These are phyloP conservation scores for Heterochromis multidens DNA, from an alignment of 2,113 vertebrate species.

Conservation along the genomic window DNA sequence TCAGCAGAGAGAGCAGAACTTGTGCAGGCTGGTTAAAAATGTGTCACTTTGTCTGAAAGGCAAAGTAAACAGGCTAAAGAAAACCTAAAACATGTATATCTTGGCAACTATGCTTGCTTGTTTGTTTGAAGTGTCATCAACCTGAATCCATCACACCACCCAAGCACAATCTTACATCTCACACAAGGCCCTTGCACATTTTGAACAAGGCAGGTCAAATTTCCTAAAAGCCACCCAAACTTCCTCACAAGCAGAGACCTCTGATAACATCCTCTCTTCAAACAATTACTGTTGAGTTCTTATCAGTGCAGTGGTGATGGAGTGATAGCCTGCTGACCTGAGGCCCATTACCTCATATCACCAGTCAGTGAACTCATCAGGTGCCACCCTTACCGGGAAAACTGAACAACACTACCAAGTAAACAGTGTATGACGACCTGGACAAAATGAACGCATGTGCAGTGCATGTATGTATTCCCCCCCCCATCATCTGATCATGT, in stretches of 20 bases:
- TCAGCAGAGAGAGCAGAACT: neutral
- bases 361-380: conserved; percentile 18
- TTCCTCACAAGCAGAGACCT: neutral
- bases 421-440: neutral
- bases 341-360: neutral
- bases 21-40: conserved; percentile 22
- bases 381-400: neutral
- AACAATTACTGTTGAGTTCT: conserved; percentile 9
- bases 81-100: neutral
- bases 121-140: conserved; percentile 25
- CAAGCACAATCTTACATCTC: neutral
- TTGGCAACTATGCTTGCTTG: neutral
- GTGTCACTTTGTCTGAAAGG: neutral
- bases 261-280: conserved; percentile 15
- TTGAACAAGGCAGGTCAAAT: conserved; percentile 19
- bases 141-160: conserved; percentile 18
- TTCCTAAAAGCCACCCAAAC: conserved; percentile 8
- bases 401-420: neutral
- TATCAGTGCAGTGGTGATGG: conserved; percentile 3
- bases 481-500: neutral
- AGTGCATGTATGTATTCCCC: neutral
- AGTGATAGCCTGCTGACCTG: neutral
- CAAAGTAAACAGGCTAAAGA: conserved; percentile 7
- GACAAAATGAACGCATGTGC: neutral
- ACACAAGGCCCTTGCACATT: neutral